These are phyloP conservation scores for Zaprionus capensis DNA, from an alignment of 1,140 invertebrate species.

Conservation along the genomic window DNA sequence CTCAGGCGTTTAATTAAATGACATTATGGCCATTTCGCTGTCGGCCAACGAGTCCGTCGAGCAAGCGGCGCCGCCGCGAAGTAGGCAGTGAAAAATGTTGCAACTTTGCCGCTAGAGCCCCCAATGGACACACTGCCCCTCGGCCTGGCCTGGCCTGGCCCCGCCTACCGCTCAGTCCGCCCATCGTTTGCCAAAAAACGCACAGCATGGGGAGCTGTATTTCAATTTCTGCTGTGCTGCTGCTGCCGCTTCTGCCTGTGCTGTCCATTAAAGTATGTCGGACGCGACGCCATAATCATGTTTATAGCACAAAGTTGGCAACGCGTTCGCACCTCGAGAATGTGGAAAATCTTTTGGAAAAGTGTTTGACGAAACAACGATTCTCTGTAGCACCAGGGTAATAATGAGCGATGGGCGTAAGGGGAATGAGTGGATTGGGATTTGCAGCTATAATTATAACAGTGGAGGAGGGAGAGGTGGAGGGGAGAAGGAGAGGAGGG, in stretches of 20 bases:
- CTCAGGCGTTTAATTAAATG: constrained; percentile 82
- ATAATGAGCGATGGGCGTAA: constrained; percentile 2
- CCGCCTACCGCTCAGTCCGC: background rate
- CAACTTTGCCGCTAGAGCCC: constrained; percentile 45
- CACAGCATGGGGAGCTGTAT: constrained; percentile 70
- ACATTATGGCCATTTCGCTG: constrained; percentile 71
- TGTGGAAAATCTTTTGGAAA: constrained; percentile 10
- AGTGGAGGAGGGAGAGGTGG: background rate
- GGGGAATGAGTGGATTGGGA: background rate
- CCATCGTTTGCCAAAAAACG: constrained; percentile 51
- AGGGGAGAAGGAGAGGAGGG: background rate
- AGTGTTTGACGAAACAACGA: constrained; percentile 1
- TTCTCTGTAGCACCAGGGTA: background rate
- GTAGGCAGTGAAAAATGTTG: constrained; percentile 72
- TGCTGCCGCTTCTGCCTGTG: constrained; percentile 16
- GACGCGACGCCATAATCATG: constrained; percentile 30
- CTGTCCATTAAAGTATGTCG: constrained; percentile 35
- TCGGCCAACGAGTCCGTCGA: constrained; percentile 27
- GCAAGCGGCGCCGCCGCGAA: constrained; percentile 27
- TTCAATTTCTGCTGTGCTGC: constrained; percentile 73
- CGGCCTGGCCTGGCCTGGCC: background rate
- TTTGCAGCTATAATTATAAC: background rate
- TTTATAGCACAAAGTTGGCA: constrained; percentile 45
- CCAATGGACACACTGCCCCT: constrained; percentile 18
- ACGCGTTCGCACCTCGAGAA: constrained; percentile 49